These are phyloP conservation scores for Dolichomitus sp. DNA, from an alignment of 2,888 invertebrate genomes.

Conservation along the genomic window DNA sequence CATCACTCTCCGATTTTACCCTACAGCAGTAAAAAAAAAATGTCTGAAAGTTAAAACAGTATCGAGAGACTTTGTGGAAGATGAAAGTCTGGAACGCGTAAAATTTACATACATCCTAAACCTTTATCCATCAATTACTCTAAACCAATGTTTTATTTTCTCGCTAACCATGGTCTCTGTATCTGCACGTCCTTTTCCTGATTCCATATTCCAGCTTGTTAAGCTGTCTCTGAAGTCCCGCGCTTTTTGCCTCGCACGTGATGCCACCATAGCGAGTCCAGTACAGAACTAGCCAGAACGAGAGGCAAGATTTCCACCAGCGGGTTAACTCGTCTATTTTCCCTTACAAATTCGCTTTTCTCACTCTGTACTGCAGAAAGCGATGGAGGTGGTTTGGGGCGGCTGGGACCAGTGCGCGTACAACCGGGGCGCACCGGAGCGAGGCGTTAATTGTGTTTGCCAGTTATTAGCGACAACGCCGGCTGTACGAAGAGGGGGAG, in stretches of 20 bases:
- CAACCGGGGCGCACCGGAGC: conserved; percentile 51
- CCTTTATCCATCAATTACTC: background rate
- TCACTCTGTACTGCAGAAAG: conserved; percentile 32
- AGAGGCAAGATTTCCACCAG: conserved; percentile 8
- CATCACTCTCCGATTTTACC: no score
- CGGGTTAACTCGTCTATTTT: conserved; percentile 26
- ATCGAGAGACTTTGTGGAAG: background rate
- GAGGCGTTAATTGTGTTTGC: conserved; percentile 72
- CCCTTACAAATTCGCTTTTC: conserved; percentile 42
- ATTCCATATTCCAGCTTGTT: conserved; percentile 1
- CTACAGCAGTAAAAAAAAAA: no score
- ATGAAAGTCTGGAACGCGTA: no score
- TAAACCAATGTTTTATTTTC: background rate
- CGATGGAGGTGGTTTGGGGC: conserved; percentile 7
- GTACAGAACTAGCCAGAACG: background rate
- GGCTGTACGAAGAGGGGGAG: conserved; percentile 30
- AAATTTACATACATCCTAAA: no score
- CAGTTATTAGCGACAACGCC: conserved; percentile 68
- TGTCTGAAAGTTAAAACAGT: background rate
- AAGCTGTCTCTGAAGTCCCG: background rate
- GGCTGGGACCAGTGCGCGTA: conserved; percentile 29
- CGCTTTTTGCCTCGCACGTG: background rate
- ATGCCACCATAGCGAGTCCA: background rate
- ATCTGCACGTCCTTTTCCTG: background rate
- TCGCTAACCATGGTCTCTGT: background rate